phyloP scores from a whole-genome alignment of 2,888 invertebrate species.

The Hipparchia sbordonii region DNA sequence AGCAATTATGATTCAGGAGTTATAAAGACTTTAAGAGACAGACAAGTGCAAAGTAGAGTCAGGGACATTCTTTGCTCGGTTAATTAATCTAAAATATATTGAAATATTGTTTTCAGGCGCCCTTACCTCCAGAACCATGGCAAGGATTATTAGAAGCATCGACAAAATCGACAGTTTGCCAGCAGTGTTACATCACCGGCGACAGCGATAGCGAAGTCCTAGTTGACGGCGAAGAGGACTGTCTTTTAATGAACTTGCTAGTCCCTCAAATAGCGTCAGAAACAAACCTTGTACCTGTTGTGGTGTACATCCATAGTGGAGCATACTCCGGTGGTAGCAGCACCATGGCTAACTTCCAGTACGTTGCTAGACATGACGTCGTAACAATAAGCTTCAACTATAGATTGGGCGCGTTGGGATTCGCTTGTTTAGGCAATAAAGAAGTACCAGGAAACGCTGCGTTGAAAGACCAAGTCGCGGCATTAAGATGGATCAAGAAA shows the following conservation, averaged over 20 bases:
- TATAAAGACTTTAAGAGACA: too few species aligned
- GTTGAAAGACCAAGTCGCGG: conserved; percentile 91
- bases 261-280: conserved; percentile 62
- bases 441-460: conserved; percentile 92
- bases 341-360: conserved; percentile 77
- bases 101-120: conserved; percentile 56
- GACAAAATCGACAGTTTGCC: conserved; percentile 53
- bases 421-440: conserved; percentile 83
- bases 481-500: conserved; percentile 88
- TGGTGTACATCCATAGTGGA: conserved; percentile 73
- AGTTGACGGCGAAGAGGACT: conserved; percentile 65
- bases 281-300: conserved; percentile 63
- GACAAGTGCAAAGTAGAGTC: too few species aligned
- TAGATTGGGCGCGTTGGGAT: conserved; percentile 87
- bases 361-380: conserved; percentile 86
- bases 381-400: conserved; percentile 87
- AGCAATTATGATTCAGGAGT: too few species aligned
- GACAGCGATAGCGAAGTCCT: conserved; percentile 52
- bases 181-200: conserved; percentile 62
- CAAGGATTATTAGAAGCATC: conserved; percentile 54
- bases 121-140: conserved; percentile 66
- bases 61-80: too few species aligned
- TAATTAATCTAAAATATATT: too few species aligned
- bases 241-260: conserved; percentile 61
- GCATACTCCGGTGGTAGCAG: conserved; percentile 68